Conservation (phyloP, 2,797 vertebrate species). For the Chiroxiphia lanceolata region DNA sequence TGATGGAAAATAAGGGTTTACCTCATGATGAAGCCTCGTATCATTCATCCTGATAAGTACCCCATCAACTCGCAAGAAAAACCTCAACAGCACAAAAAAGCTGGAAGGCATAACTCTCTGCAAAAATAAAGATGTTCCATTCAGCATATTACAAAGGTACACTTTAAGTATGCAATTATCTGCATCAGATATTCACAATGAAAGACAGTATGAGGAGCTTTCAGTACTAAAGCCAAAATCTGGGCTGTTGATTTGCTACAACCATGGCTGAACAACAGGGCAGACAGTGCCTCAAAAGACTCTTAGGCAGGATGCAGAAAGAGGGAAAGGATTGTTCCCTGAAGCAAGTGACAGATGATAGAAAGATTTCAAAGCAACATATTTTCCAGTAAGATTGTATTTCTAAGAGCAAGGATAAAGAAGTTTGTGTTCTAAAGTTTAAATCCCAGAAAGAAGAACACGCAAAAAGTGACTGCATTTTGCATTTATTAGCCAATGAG, state of each 20-base stretch:
- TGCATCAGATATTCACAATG: not conserved
- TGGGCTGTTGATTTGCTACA: not conserved
- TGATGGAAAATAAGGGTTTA: constrained; percentile 3
- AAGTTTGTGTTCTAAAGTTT: not conserved
- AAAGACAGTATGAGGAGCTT: not conserved
- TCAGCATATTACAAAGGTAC: not conserved
- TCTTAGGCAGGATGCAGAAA: not conserved
- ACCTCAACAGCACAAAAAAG: constrained; percentile 92
- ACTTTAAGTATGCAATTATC: not conserved
- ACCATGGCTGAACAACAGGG: not conserved
- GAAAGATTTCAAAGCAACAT: not conserved
- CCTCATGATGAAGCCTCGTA: constrained; percentile 93
- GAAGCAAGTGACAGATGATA: not conserved
- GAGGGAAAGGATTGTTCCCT: not conserved
- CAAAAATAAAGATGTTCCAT: not conserved
- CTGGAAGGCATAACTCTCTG: constrained; percentile 98
- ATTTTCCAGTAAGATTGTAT: not conserved
- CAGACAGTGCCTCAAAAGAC: not conserved
- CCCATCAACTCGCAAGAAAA: constrained; percentile 94
- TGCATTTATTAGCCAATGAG: not conserved
- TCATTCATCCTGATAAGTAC: constrained; percentile 95
- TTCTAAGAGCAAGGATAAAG: not conserved
- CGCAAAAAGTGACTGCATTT: not conserved
- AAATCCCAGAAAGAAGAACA: not conserved
- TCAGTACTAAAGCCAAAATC: not conserved